These are phyloP conservation scores for Hormiphora californensis DNA, from an alignment of 37 sponge, comb jelly and placozoan genomes.

Conservation along the genomic window DNA sequence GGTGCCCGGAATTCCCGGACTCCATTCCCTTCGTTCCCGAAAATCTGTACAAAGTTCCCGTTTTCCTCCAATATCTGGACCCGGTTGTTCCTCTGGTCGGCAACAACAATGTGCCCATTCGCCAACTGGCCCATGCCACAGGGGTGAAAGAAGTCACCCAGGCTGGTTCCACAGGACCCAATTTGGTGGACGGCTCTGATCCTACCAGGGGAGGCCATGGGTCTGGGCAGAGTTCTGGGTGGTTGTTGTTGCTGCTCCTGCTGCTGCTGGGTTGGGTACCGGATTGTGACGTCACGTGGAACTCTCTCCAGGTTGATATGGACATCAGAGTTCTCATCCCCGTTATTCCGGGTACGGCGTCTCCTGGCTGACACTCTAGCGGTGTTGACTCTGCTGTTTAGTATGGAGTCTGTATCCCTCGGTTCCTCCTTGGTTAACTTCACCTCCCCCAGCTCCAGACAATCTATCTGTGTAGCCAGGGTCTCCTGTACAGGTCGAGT, in stretches of 20 bases:
- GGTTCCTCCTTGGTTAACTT: constrained; percentile 33
- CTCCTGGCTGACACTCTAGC: neutral
- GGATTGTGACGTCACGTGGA: constrained; percentile 9
- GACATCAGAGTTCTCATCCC: neutral
- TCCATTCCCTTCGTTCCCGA: constrained; percentile 50
- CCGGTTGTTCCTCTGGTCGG: constrained; percentile 42
- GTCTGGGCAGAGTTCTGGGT: neutral
- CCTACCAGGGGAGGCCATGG: neutral
- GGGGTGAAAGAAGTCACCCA: constrained; percentile 51
- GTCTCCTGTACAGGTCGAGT: neutral
- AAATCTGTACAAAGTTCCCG: constrained; percentile 52
- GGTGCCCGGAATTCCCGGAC: constrained; percentile 26
- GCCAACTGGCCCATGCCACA: constrained; percentile 44
- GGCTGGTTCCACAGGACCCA: constrained; percentile 43
- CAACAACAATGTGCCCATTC: constrained; percentile 38
- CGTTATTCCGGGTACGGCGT: neutral
- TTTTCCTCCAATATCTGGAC: constrained; percentile 50
- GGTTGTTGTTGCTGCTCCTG: neutral
- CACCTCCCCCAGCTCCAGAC: constrained; percentile 48
- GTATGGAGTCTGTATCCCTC: neutral
- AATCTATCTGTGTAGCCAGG: constrained; percentile 4
- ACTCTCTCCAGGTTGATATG: constrained; percentile 53
- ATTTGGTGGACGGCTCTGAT: constrained; percentile 43
- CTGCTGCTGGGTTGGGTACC: constrained; percentile 36
- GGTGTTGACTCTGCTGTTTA: constrained; percentile 44